Percentiles rank a stretch among this genome's conserved stretches.
Conservation (phyloP, 2,888 invertebrate species). For the Girardia tigrina region DNA sequence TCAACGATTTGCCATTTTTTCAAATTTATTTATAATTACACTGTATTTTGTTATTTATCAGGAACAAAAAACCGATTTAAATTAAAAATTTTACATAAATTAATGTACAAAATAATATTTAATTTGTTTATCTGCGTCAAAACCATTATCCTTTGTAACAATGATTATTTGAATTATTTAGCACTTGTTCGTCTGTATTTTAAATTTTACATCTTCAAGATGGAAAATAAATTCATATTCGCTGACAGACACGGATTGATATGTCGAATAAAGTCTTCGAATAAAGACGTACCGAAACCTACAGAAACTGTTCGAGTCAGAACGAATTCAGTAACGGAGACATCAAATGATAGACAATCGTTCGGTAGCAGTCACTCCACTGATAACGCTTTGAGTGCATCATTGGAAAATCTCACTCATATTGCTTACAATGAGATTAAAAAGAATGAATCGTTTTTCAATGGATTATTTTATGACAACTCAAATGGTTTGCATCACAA, state of each 20-base stretch:
- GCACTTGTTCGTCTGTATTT: no score
- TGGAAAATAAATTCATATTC: neutral
- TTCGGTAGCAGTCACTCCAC: neutral
- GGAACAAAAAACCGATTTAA: no score
- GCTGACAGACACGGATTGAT: neutral
- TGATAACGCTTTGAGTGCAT: neutral
- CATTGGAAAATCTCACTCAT: neutral
- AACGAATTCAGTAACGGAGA: neutral
- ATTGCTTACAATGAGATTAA: neutral
- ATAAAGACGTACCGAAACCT: neutral
- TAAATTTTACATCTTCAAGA: no score
- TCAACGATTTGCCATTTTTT: no score
- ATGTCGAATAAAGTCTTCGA: neutral
- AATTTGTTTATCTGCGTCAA: no score
- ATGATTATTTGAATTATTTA: no score
- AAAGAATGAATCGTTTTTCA: neutral
- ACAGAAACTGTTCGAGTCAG: neutral
- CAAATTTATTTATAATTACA: no score
- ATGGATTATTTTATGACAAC: neutral
- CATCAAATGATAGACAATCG: neutral
- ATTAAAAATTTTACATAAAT: no score
- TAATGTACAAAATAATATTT: no score
- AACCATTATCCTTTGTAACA: no score
- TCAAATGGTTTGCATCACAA: neutral
- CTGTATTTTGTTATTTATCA: no score